A percentile compares a stretch with the other conserved stretches of the same genome.
These are phyloP conservation scores for Drosophila setifemur DNA, from an alignment of 1,140 invertebrate genomes.

Conservation along the genomic window DNA sequence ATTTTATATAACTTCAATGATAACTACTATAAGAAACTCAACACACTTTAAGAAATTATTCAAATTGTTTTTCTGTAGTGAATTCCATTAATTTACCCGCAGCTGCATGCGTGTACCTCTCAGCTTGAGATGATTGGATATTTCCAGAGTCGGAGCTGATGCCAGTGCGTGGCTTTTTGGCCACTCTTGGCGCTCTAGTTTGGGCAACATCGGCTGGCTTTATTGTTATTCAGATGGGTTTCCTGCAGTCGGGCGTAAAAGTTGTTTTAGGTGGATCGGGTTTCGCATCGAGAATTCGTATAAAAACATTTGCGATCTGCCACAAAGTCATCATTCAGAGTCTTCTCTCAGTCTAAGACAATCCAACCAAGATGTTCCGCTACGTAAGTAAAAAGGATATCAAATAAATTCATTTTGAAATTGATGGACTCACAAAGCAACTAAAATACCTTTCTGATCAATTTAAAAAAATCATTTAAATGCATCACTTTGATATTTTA, in stretches of 20 bases:
- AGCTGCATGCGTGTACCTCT: constrained; percentile 6
- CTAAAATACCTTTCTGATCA: too few species aligned
- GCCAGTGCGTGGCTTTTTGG: constrained; percentile 9
- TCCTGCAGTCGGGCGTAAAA: constrained; percentile 53
- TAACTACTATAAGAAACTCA: too few species aligned
- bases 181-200: constrained; percentile 41
- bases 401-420: too few species aligned
- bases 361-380: constrained; percentile 67
- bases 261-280: constrained; percentile 40
- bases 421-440: too few species aligned
- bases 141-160: constrained; percentile 1
- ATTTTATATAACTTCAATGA: too few species aligned
- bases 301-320: constrained; percentile 50
- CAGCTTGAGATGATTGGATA: constrained; percentile 34
- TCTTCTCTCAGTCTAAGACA: constrained; percentile 44
- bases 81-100: neutral
- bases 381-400: constrained; percentile 54
- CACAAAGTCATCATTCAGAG: constrained; percentile 52
- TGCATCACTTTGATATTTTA: too few species aligned
- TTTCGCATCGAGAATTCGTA: constrained; percentile 55
- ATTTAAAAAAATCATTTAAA: neutral
- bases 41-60: neutral
- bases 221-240: constrained; percentile 75
- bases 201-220: constrained; percentile 47
- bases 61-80: neutral